Conservation (phyloP, 2,113 vertebrate species). For the Campylorhamphus procurvoides region DNA sequence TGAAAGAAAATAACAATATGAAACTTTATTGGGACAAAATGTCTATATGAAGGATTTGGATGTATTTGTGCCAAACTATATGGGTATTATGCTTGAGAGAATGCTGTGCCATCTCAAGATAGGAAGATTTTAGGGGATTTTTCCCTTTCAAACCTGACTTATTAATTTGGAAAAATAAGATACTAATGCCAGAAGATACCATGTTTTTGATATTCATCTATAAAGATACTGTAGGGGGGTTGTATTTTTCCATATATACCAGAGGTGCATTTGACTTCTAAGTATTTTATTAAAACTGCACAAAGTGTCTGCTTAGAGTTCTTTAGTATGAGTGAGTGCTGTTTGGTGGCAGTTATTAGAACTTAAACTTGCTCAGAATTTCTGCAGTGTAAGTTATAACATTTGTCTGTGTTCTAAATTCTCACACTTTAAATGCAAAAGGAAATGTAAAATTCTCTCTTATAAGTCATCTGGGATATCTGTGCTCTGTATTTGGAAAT, state of each 20-base stretch:
- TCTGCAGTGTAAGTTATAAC: constrained; percentile 26
- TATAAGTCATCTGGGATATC: constrained; percentile 18
- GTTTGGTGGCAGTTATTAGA: constrained; percentile 16
- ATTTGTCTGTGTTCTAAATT: constrained; percentile 9
- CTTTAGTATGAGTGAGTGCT: constrained; percentile 32
- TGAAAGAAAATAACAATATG: constrained; percentile 33
- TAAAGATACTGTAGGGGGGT: background rate
- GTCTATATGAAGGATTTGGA: constrained; percentile 41
- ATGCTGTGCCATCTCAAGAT: background rate
- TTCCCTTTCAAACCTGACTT: background rate
- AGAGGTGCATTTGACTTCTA: background rate
- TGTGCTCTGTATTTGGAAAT: background rate
- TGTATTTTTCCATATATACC: background rate
- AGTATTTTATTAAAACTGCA: background rate
- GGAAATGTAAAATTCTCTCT: constrained; percentile 13
- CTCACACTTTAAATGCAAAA: background rate
- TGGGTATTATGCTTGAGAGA: constrained; percentile 2
- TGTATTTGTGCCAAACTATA: constrained; percentile 40
- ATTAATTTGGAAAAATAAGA: constrained; percentile 20
- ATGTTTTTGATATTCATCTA: background rate
- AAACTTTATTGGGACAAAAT: constrained; percentile 35
- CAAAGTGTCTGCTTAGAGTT: background rate
- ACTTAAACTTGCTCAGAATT: constrained; percentile 51
- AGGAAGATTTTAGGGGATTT: background rate
- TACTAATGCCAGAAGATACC: background rate